These are phyloP conservation scores for Metopia argyrocephala DNA, from an alignment of 2,888 invertebrate species.

Conservation along the genomic window DNA sequence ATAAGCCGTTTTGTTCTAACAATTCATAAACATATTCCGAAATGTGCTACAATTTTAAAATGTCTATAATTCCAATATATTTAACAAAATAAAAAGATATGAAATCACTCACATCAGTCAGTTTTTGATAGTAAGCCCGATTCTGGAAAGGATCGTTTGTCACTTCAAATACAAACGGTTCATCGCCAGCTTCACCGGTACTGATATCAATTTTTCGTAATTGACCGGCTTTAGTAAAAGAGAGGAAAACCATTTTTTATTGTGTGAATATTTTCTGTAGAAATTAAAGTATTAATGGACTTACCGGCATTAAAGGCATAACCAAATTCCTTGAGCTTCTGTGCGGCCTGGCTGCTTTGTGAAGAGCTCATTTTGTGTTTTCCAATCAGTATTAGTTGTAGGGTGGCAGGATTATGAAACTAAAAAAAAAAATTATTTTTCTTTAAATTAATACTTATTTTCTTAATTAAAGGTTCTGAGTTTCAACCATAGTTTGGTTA, in stretches of 20 bases:
- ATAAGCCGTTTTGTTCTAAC: slow-evolving; percentile 81
- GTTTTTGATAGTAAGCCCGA: slow-evolving; percentile 85
- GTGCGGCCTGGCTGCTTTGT: slow-evolving; percentile 63
- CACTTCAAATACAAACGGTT: slow-evolving; percentile 84
- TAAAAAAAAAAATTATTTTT: background rate
- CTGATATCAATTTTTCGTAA: slow-evolving; percentile 81
- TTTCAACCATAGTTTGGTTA: slow-evolving; percentile 37
- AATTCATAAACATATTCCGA: slow-evolving; percentile 85
- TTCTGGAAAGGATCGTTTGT: slow-evolving; percentile 82
- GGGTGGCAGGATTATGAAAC: background rate
- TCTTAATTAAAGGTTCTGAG: slow-evolving; percentile 21
- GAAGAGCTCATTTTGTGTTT: slow-evolving; percentile 44
- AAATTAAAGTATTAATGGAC: background rate
- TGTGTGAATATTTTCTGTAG: background rate
- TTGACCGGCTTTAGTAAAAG: slow-evolving; percentile 80
- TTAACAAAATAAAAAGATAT: background rate
- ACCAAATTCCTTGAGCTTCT: slow-evolving; percentile 66
- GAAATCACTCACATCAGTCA: slow-evolving; percentile 81
- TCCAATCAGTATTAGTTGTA: background rate
- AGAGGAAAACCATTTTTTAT: background rate
- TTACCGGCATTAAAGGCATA: slow-evolving; percentile 73
- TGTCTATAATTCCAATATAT: background rate
- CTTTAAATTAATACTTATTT: background rate
- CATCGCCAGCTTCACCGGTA: slow-evolving; percentile 79
- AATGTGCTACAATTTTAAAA: slow-evolving; percentile 79